Percentiles rank a stretch among this genome's conserved stretches.
phyloP scores from a whole-genome alignment of 2,113 vertebrate species.

The Crypturellus undulatus region DNA sequence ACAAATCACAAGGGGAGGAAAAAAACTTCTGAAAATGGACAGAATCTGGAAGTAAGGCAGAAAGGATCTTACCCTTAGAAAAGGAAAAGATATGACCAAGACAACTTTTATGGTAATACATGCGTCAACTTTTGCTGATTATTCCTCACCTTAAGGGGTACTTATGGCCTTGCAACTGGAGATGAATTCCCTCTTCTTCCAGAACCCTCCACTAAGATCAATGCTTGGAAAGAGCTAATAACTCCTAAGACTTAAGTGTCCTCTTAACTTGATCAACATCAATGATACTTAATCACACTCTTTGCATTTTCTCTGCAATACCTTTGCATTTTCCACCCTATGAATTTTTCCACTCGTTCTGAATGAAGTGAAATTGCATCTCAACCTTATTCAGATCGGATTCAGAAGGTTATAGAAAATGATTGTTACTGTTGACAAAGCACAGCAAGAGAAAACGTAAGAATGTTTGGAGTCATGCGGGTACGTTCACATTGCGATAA shows the following conservation, averaged over 20 bases:
- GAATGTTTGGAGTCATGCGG: neutral
- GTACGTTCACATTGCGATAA: neutral
- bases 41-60: neutral
- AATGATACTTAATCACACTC: neutral
- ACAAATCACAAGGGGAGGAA: neutral
- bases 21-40: neutral
- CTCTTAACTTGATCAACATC: neutral
- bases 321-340: neutral
- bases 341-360: neutral
- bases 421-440: neutral
- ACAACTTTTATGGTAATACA: neutral
- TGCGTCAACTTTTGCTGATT: neutral
- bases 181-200: neutral
- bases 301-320: neutral
- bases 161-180: neutral
- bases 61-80: constrained; percentile 1
- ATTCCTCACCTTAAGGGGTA: neutral
- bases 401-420: neutral
- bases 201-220: neutral
- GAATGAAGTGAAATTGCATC: neutral
- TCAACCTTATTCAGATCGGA: neutral
- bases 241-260: neutral
- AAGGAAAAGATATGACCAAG: neutral
- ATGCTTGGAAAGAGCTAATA: neutral
- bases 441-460: neutral